Conservation (phyloP, 1,140 invertebrate genomes). For the Ylistrum balloti region DNA sequence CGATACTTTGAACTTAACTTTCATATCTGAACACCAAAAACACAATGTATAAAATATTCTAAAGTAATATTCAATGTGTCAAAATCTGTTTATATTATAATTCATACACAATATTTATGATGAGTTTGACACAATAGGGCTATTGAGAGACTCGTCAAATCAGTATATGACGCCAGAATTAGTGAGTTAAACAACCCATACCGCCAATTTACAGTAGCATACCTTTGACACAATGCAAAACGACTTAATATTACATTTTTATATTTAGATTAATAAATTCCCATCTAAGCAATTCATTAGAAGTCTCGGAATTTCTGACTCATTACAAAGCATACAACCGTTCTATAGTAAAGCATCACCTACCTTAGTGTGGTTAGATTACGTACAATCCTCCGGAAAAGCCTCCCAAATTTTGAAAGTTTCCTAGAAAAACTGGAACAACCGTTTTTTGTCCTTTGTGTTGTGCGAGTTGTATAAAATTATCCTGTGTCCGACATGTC, state of each 20-base stretch:
- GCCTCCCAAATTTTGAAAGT: not conserved
- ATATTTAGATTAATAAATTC: not conserved
- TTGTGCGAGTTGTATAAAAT: not conserved
- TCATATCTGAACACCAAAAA: no score
- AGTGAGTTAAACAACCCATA: no score
- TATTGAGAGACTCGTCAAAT: not conserved
- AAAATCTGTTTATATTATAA: no score
- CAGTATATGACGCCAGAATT: not conserved
- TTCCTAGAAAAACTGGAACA: not conserved
- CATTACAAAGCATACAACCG: not conserved
- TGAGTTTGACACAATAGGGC: not conserved
- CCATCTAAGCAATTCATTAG: not conserved
- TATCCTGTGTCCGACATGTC: slow-evolving; percentile 19
- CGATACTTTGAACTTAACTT: no score
- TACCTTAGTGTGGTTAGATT: not conserved
- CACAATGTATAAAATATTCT: no score
- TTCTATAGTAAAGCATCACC: not conserved
- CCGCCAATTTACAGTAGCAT: not conserved
- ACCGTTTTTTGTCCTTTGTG: not conserved
- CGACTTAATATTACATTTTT: not conserved
- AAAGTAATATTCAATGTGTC: no score
- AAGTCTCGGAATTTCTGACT: not conserved
- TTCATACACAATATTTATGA: no score
- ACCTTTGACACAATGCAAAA: not conserved
- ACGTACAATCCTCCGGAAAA: not conserved